A percentile compares a stretch with the other conserved stretches of the same genome.
Evolutionary conservation across 2,113 vertebrate species (phyloP).

Genomic region (Amphiprion ocellaris): DNA sequence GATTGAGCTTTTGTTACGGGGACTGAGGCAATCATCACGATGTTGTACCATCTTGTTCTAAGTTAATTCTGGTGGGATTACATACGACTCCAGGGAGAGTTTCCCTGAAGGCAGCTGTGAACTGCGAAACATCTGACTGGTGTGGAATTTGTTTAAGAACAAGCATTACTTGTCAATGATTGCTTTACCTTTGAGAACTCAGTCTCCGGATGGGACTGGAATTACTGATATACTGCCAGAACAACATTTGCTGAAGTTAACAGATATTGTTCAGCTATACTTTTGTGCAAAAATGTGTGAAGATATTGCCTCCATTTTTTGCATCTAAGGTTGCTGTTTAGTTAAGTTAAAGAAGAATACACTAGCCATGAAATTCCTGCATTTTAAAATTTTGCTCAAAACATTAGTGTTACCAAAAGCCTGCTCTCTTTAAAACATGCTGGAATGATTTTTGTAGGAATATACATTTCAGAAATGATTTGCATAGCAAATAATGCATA

Average conservation of each 20-base stretch:
- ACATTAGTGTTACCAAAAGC: too few species aligned
- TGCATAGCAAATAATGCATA: neutral
- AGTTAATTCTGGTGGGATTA: conserved; percentile 59
- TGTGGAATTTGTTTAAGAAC: conserved; percentile 48
- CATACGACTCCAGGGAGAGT: conserved; percentile 13
- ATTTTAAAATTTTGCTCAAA: too few species aligned
- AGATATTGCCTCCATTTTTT: too few species aligned
- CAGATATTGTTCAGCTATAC: neutral
- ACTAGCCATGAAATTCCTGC: too few species aligned
- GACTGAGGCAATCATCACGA: conserved; percentile 52
- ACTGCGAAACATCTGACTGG: conserved; percentile 35
- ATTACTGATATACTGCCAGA: neutral
- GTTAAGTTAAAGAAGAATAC: too few species aligned
- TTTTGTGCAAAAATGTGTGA: neutral
- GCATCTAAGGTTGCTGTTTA: too few species aligned
- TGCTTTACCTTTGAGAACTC: conserved; percentile 19
- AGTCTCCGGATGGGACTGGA: neutral
- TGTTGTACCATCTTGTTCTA: conserved; percentile 42
- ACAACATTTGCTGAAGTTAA: neutral
- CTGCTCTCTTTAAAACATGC: too few species aligned
- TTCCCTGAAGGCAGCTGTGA: conserved; percentile 41
- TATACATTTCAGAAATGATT: too few species aligned
- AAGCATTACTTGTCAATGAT: neutral
- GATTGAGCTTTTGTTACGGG: conserved; percentile 72
- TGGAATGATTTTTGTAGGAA: too few species aligned